Evolutionary conservation across 2,888 invertebrate genomes (phyloP).

Genomic region (Mellilla xanthometata): DNA sequence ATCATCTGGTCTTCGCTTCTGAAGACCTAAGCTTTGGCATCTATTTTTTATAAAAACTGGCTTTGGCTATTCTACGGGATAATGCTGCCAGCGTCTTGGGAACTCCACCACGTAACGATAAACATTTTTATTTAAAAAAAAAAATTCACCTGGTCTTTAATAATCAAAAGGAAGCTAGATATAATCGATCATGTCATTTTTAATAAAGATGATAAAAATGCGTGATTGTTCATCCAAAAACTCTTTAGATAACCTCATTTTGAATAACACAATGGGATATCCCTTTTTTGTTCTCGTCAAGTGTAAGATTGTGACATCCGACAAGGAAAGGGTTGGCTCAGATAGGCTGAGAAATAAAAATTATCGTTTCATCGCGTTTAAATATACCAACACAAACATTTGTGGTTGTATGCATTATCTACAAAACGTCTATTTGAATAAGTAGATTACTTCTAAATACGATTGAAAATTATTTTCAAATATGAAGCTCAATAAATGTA

Average conservation of each 20-base stretch:
- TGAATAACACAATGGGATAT: constrained; percentile 69
- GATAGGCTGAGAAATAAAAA: constrained; percentile 52
- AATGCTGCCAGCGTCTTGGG: too few relatives aligned
- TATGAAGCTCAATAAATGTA: too few relatives aligned
- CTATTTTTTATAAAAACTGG: too few relatives aligned
- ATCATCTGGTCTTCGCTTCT: too few relatives aligned
- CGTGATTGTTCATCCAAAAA: constrained; percentile 76
- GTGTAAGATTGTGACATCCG: constrained; percentile 63
- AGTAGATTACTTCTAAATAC: constrained; percentile 37
- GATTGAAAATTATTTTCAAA: too few relatives aligned
- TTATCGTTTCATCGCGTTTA: constrained; percentile 65
- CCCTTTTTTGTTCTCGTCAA: constrained; percentile 65
- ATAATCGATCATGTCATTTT: constrained; percentile 76
- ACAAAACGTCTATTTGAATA: constrained; percentile 49
- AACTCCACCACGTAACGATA: too few relatives aligned
- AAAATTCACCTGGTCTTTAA: constrained; percentile 8
- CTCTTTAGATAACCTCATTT: constrained; percentile 64
- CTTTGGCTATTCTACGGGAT: too few relatives aligned
- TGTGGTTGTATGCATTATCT: constrained; percentile 49
- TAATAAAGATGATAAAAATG: constrained; percentile 77
- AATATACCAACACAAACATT: constrained; percentile 57
- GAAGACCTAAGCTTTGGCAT: too few relatives aligned
- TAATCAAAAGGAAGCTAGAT: constrained; percentile 45
- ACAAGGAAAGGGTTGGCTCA: constrained; percentile 73
- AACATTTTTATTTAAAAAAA: too few relatives aligned